These are phyloP conservation scores for Lagopus muta DNA, from an alignment of 2,113 vertebrate species.

Conservation along the genomic window DNA sequence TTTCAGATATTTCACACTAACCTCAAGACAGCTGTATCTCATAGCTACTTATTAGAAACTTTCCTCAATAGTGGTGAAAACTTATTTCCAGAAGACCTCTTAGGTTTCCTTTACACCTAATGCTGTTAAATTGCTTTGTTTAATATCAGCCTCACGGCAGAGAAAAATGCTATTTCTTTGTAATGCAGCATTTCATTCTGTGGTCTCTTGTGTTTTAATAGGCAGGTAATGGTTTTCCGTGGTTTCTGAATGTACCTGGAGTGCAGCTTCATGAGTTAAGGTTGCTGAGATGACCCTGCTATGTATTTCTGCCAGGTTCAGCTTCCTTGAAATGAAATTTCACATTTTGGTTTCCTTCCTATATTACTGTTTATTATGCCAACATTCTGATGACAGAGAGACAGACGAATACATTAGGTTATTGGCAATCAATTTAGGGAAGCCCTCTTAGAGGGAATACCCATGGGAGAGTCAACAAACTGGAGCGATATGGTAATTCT, in stretches of 20 bases:
- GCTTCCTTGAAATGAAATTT: conserved; percentile 6
- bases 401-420: background rate
- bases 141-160: background rate
- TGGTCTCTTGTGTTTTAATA: background rate
- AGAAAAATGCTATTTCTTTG: background rate
- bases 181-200: background rate
- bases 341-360: background rate
- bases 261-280: background rate
- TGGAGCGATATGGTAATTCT: background rate
- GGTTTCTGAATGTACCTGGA: background rate
- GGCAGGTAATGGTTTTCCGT: background rate
- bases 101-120: background rate
- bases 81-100: conserved; percentile 21
- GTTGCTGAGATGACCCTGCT: background rate
- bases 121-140: background rate
- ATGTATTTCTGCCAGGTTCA: background rate
- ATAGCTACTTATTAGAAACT: conserved; percentile 5
- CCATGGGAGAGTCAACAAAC: background rate
- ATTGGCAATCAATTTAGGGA: background rate
- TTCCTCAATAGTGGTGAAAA: background rate
- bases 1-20: background rate
- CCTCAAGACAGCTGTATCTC: background rate
- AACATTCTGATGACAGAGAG: background rate
- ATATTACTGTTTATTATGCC: background rate
- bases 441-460: background rate